A percentile compares a stretch with the other conserved stretches of the same genome.
phyloP scores from a whole-genome alignment of 2,113 vertebrate genomes.

The Cyanoderma ruficeps region DNA sequence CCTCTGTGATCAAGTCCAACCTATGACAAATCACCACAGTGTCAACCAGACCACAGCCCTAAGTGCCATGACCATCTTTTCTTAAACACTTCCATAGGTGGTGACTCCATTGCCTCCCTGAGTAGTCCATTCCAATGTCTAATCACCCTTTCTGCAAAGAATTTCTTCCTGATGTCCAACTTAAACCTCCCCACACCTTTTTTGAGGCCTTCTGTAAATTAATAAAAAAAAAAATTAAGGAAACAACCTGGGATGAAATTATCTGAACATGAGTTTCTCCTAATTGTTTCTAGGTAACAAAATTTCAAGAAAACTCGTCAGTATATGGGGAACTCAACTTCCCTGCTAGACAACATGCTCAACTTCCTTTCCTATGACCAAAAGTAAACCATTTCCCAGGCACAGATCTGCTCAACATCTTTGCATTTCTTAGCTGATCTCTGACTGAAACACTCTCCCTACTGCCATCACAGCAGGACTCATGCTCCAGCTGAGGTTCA shows the following conservation, averaged over 20 bases:
- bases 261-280: neutral
- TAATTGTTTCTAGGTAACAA: neutral
- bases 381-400: neutral
- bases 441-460: neutral
- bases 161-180: neutral
- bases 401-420: neutral
- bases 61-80: neutral
- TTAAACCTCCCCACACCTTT: neutral
- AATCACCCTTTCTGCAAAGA: neutral
- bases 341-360: neutral
- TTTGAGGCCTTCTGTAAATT: neutral
- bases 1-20: neutral
- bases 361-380: neutral
- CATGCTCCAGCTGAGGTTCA: neutral
- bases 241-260: neutral
- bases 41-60: neutral
- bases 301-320: neutral
- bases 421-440: neutral
- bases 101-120: neutral
- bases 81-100: neutral
- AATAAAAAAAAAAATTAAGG: rapidly evolving
- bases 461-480: neutral
- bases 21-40: neutral
- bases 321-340: neutral
- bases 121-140: neutral